phyloP scores from a whole-genome alignment of 2,113 vertebrate species.

The Grallaria varia region DNA sequence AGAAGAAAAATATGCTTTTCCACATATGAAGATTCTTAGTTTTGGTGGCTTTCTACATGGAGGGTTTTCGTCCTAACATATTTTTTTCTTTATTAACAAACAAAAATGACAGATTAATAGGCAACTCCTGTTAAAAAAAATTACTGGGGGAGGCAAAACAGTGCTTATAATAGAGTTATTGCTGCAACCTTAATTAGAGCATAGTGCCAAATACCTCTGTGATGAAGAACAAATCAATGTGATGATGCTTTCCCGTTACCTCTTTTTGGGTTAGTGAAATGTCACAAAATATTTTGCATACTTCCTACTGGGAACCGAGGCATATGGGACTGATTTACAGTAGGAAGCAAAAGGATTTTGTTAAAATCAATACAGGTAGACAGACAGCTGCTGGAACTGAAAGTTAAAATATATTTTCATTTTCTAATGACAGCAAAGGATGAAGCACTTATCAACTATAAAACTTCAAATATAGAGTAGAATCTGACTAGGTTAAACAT shows the following conservation, averaged over 20 bases:
- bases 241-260: background rate
- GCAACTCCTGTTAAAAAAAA: conserved; percentile 27
- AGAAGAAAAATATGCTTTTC: background rate
- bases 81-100: conserved; percentile 20
- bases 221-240: conserved; percentile 9
- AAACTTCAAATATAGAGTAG: background rate
- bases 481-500: background rate
- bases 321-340: background rate
- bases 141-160: background rate
- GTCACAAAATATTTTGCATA: background rate
- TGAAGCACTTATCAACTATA: background rate
- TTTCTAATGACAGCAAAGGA: background rate
- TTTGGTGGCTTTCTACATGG: background rate
- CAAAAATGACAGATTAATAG: background rate
- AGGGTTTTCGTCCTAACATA: background rate
- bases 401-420: background rate
- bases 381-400: background rate
- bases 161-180: background rate
- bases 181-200: conserved; percentile 1
- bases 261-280: background rate
- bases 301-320: background rate
- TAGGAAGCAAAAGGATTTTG: background rate
- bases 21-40: background rate
- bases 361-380: background rate
- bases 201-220: conserved; percentile 2